Percentiles rank a stretch among this genome's conserved stretches.
Conservation (phyloP, 2,113 vertebrate species). For the Cephalopholis sonnerati region DNA sequence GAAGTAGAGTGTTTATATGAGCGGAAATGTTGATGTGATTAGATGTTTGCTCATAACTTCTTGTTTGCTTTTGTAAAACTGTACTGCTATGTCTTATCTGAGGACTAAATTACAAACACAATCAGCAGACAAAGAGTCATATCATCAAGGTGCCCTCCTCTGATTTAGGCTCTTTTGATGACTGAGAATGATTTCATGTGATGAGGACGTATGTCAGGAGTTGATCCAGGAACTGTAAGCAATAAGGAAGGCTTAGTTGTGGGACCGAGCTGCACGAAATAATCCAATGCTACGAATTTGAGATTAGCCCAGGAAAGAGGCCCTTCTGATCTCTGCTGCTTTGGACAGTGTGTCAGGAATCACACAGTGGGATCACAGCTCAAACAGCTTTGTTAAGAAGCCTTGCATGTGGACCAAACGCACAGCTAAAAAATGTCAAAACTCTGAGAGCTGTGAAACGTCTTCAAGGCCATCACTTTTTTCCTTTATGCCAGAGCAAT, state of each 20-base stretch:
- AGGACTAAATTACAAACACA: not conserved
- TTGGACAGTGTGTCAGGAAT: conserved; percentile 15
- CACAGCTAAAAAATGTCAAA: not conserved
- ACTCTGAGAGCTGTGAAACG: not conserved
- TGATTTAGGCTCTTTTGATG: conserved; percentile 1
- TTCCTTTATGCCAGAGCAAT: not conserved
- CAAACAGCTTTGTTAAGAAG: not conserved
- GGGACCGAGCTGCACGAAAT: not conserved
- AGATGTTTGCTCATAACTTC: not conserved
- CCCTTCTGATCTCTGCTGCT: conserved; percentile 37
- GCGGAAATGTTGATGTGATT: not conserved
- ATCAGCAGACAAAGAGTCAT: not conserved
- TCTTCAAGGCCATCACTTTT: not conserved
- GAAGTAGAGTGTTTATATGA: not conserved
- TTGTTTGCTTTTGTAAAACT: conserved; percentile 8
- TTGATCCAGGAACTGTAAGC: not conserved
- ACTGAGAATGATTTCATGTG: not conserved
- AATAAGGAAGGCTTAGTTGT: not conserved
- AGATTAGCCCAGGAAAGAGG: conserved; percentile 40
- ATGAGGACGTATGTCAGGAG: not conserved
- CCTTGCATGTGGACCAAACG: not conserved
- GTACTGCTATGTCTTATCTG: not conserved
- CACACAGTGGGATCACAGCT: conserved; percentile 9
- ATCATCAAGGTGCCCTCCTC: not conserved
- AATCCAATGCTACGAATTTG: conserved; percentile 21